Evolutionary conservation across 1,140 invertebrate genomes (phyloP).

Genomic region (Chironomus tepperi): DNA sequence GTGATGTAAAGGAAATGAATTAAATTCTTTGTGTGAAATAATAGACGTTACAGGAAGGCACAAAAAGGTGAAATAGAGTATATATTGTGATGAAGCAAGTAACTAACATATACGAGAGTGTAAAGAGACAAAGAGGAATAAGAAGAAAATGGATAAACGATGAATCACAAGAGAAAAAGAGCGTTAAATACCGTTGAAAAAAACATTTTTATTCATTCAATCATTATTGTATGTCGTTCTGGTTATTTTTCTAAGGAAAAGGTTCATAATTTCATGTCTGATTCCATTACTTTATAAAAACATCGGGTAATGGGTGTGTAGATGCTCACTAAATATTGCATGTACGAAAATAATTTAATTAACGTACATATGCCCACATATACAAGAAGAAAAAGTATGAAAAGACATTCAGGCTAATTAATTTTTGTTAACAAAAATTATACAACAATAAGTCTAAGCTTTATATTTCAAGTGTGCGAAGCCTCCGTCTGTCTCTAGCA

Average conservation of each 20-base stretch:
- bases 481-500: not conserved
- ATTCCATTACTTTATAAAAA: no score
- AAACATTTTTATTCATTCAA: not conserved
- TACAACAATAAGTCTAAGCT: not conserved
- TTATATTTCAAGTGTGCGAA: not conserved
- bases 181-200: constrained; percentile 12
- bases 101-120: not conserved
- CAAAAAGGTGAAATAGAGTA: not conserved
- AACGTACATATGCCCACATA: not conserved
- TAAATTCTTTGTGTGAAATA: not conserved
- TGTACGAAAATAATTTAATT: not conserved
- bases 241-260: no score
- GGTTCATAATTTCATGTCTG: no score
- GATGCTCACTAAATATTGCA: not conserved
- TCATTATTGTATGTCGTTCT: not conserved
- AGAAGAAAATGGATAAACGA: not conserved
- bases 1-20: not conserved
- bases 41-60: not conserved
- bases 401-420: not conserved
- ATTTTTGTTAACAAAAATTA: not conserved
- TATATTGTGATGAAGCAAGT: not conserved
- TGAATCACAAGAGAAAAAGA: constrained; percentile 7
- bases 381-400: not conserved
- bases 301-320: not conserved
- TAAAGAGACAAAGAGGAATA: not conserved